Evolutionary conservation across 1,140 invertebrate species (phyloP).

Genomic region (Scylla paramamosain): DNA sequence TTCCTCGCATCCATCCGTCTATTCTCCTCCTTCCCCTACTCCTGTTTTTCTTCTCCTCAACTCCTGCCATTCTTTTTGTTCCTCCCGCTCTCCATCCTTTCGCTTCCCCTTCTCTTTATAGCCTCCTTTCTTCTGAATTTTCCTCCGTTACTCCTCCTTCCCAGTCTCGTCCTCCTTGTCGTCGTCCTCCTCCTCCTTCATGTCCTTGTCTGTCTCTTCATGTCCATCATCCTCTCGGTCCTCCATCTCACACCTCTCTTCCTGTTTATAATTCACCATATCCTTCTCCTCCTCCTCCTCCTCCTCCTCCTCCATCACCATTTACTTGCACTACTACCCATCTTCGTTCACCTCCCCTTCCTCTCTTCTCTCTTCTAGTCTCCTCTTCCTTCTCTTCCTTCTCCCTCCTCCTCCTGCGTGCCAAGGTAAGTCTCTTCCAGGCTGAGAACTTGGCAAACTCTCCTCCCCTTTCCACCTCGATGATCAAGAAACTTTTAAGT

Average conservation of each 20-base stretch:
- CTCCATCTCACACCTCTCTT: not conserved
- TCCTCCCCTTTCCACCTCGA: not conserved
- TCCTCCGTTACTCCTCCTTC: not conserved
- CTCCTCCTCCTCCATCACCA: not conserved
- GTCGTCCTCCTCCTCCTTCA: not conserved
- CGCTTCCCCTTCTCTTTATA: not conserved
- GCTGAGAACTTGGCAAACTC: slow-evolving; percentile 20
- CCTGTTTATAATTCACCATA: too few species aligned
- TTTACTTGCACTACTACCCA: not conserved
- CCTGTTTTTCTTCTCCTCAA: not conserved
- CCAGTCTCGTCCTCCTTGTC: not conserved
- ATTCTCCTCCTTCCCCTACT: not conserved
- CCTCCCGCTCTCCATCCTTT: not conserved
- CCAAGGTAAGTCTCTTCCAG: not conserved
- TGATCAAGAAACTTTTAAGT: not conserved
- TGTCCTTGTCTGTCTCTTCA: not conserved
- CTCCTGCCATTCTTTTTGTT: not conserved
- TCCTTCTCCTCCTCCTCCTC: not conserved
- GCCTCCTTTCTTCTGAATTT: not conserved
- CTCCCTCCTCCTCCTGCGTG: too few species aligned
- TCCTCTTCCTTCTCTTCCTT: too few species aligned
- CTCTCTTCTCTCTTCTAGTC: too few species aligned
- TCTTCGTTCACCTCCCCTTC: too few species aligned
- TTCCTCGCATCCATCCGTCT: not conserved
- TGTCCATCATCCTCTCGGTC: not conserved